phyloP scores from a whole-genome alignment of 2,797 vertebrate genomes.

The Cirrhinus molitorella region DNA sequence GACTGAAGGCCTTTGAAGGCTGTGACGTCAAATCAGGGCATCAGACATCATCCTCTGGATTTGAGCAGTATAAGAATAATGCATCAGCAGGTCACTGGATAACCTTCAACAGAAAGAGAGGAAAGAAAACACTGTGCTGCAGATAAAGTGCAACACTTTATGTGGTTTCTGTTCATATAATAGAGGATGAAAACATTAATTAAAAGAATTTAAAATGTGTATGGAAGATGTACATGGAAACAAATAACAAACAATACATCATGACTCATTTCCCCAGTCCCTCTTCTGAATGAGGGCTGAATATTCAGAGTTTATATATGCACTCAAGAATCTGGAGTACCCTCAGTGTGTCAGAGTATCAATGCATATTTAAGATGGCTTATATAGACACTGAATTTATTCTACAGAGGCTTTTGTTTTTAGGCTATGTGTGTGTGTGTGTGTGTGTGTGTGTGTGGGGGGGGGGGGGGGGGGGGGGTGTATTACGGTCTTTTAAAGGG shows the following conservation, averaged over 20 bases:
- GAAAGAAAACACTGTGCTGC: not conserved
- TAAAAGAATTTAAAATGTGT: not conserved
- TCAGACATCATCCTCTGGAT: constrained; percentile 61
- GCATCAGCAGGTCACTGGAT: constrained; percentile 59
- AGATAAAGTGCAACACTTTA: not conserved
- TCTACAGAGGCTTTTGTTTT: not conserved
- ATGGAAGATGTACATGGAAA: not conserved
- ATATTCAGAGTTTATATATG: not conserved
- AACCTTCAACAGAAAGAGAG: constrained; percentile 58
- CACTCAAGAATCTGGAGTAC: constrained; percentile 20
- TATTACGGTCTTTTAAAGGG: too few relatives aligned
- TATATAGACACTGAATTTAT: not conserved
- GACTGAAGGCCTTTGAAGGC: constrained; percentile 58
- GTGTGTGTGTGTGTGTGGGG: too few relatives aligned
- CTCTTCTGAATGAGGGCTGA: not conserved
- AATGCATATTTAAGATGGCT: not conserved
- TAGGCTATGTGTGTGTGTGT: too few relatives aligned
- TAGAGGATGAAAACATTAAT: not conserved
- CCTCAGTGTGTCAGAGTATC: not conserved
- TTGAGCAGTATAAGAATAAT: constrained; percentile 62
- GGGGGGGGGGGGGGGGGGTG: too few relatives aligned
- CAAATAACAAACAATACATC: too few relatives aligned
- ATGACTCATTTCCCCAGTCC: constrained; percentile 7
- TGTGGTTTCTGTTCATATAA: not conserved
- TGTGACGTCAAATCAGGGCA: constrained; percentile 64